Evolutionary conservation across 23 tunicate species (phyloP), one percentile per base, ranked within the genome.

Genomic region (Corella eumyota): DNA sequence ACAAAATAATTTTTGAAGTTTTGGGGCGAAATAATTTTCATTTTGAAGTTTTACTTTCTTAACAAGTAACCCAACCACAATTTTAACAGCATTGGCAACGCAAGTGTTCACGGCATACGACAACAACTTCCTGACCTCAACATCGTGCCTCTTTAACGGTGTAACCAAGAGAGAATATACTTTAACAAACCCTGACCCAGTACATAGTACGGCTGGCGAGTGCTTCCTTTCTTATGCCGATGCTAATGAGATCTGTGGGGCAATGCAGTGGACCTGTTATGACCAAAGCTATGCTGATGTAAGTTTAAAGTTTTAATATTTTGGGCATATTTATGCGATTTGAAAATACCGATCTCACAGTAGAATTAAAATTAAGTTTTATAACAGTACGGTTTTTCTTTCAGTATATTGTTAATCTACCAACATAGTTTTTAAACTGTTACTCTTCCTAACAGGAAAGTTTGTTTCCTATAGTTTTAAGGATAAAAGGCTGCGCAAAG

Each of bases 71-170:
- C n/a, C n/a, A n/a, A n/a, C n/a, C n/a, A n/a, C n/a, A n/a, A n/a
- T n/a, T 3, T 45, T 64, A n/a, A 13, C 60, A 86, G 95, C 64
- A 15, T 23, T 86, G 59, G 95, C 86, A 32, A 77, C 76, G 24
- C 77, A 61, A 6, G 87, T 92, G n/a, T 92, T 34, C 48, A 62
- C 49, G 13, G 54, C 76, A 6, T 92, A 92, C 62, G 99, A 92
- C 69, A 32, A 58, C 0, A 77, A 71, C 61, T 30, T 92, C 3
- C 66, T 78, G 32, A 58, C 45, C 33, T 76, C 31, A 20, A 30
- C 34, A 32, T 83, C 94, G 0, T 92, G 99, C 72, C 77, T 77
- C 56, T 92, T 92, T 59, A 64, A 72, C 33, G 99, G 99, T 30
- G 71, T 87, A 1, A 94, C 99, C 20, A 69, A 75, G 38, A 56